Conservation (phyloP, 2,113 vertebrate genomes). For the Xenopus tropicalis region DNA sequence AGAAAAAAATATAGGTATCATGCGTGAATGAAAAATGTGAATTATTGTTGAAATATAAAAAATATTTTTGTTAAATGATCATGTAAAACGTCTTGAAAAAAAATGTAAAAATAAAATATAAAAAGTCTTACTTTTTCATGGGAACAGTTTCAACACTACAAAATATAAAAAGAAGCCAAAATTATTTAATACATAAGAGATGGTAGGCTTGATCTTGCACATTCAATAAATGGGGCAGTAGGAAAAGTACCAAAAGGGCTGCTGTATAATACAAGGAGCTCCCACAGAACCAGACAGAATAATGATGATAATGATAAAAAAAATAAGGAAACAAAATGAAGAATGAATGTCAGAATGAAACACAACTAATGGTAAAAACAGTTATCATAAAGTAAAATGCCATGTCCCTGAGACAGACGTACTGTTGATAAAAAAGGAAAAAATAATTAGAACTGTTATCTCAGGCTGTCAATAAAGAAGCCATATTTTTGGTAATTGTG, state of each 20-base stretch:
- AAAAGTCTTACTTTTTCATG: conserved; percentile 84
- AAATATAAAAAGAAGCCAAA: conserved; percentile 65
- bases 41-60: not conserved
- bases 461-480: too few species aligned
- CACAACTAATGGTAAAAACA: conserved; percentile 76
- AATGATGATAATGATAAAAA: conserved; percentile 19
- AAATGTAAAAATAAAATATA: conserved; percentile 49
- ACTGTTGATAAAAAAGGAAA: conserved; percentile 73
- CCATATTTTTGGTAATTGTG: too few species aligned
- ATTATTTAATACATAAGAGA: conserved; percentile 47
- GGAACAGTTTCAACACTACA: conserved; percentile 79
- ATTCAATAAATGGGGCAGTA: not conserved
- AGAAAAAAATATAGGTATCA: not conserved
- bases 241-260: too few species aligned
- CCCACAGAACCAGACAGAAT: not conserved
- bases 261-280: not conserved
- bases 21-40: conserved; percentile 1
- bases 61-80: too few species aligned
- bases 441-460: conserved; percentile 49
- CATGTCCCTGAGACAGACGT: conserved; percentile 91
- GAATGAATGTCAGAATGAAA: conserved; percentile 42
- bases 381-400: conserved; percentile 99
- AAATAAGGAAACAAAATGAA: conserved; percentile 18
- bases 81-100: not conserved
- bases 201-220: conserved; percentile 16